Percentiles rank a stretch among this genome's conserved stretches.
Evolutionary conservation across 2,113 vertebrate genomes (phyloP).

Genomic region (Regulus satrapa): DNA sequence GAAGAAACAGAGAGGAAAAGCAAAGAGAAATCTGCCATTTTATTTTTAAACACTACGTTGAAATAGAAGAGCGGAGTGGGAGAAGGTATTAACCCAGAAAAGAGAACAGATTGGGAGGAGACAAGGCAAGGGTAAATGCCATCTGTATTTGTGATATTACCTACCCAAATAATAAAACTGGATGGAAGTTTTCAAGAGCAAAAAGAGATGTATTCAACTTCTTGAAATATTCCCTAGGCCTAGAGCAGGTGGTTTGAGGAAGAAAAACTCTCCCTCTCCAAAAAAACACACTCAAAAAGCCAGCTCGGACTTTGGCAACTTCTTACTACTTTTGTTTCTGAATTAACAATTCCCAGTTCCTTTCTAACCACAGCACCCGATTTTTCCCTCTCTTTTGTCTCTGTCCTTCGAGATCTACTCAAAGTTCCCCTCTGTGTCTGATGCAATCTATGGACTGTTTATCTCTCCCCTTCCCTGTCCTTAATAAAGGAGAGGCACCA

Average conservation of each 20-base stretch:
- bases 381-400: not conserved
- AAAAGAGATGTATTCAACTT: not conserved
- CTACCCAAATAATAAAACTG: conserved; percentile 23
- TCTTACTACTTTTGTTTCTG: not conserved
- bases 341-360: not conserved
- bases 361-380: not conserved
- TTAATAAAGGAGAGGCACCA: not conserved
- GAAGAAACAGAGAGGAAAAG: not conserved
- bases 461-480: not conserved
- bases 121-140: conserved; percentile 51
- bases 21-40: conserved; percentile 48
- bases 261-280: not conserved
- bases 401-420: not conserved
- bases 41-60: conserved; percentile 44
- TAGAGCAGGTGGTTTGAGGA: not conserved
- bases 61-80: conserved; percentile 57
- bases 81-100: conserved; percentile 59
- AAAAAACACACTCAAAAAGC: not conserved
- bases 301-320: not conserved
- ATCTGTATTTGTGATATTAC: conserved; percentile 42
- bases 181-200: not conserved
- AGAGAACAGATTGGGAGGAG: conserved; percentile 47
- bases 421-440: not conserved
- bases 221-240: not conserved
- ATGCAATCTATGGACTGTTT: not conserved